Base-by-base conservation (phyloP, 2,113 vertebrate species). In the Aphelocoma coerulescens region DNA sequence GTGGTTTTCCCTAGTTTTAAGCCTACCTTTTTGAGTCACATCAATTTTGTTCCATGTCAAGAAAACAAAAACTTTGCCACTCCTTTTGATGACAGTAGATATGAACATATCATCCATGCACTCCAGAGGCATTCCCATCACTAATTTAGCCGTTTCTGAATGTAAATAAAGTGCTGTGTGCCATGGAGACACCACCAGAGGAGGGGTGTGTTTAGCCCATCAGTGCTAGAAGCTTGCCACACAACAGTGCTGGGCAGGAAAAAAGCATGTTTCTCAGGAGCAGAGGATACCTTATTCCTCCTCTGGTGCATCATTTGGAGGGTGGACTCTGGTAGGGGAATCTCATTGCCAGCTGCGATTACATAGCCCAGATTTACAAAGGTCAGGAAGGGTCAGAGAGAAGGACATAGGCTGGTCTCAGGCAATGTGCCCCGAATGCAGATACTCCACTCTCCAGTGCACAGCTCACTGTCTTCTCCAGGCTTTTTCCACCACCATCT, bases 271-370 rank as follows among this genome's bases (percentile, higher is more conserved):
- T 84, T 63, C 14, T 39, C 39, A 33, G 44, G 30, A 48, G 28
- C 9, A 17, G 12, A 16, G 39, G 8, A 11, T 32, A 20, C 30
- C 13, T 59, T 68, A 17, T 27, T 68, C 44, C 13, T 85, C 30
- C 26, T 51, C 28, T 4, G 1, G 26, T 24, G 13, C 32, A 46
- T n/a, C 5, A 2, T 33, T 69, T 3, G 1, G 13, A 61, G 23
- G 10, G 21, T 28, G 7, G 37, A 11, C 21, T n/a, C 37, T 57
- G 27, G 27, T 51, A 74, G 51, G 20, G 59, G 69, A 51, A 28
- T 24, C 19, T 51, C 7, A 2, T 5, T 61, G 55, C 30, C 41
- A 33, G 59, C n/a, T 2, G 4, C 43, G 46, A 75, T 22, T 2
- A 5, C 4, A 4, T 2, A 66, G 51, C 41, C 16, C 39, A 43